phyloP scores from a whole-genome alignment of 2,888 invertebrate genomes.

The Ommatoiulus sabulosus region DNA sequence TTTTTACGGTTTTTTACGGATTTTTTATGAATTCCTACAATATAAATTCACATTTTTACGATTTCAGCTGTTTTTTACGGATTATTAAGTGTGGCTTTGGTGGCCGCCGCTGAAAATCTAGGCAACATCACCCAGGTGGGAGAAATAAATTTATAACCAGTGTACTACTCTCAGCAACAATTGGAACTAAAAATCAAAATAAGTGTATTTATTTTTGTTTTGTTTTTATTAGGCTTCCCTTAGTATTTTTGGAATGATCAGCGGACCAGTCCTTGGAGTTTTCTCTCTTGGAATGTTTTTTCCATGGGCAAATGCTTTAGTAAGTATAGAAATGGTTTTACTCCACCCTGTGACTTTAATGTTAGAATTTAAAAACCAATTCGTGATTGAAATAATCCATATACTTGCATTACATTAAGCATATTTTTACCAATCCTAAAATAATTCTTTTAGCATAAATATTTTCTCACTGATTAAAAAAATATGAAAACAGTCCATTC shows the following conservation, averaged over 20 bases:
- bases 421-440: no score
- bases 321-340: conserved; percentile 65
- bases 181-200: no score
- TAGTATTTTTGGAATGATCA: conserved; percentile 89
- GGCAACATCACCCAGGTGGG: conserved; percentile 87
- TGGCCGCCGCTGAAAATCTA: conserved; percentile 86
- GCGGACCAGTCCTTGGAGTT: conserved; percentile 87
- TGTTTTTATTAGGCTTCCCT: conserved; percentile 77
- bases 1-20: conserved; percentile 79
- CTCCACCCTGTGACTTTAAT: no score
- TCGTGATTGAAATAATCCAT: no score
- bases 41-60: conserved; percentile 60
- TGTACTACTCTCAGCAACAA: no score
- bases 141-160: neutral
- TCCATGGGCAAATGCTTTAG: conserved; percentile 86
- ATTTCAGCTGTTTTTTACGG: conserved; percentile 75
- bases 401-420: no score
- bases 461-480: no score
- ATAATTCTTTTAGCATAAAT: no score
- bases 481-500: no score
- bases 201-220: neutral
- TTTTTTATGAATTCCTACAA: neutral
- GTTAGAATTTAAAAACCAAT: no score
- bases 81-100: conserved; percentile 79
- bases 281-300: conserved; percentile 90